Percentiles rank a stretch among this genome's conserved stretches.
phyloP scores from a whole-genome alignment of 2,797 vertebrate genomes.

The Paratrypauchen microcephalus region DNA sequence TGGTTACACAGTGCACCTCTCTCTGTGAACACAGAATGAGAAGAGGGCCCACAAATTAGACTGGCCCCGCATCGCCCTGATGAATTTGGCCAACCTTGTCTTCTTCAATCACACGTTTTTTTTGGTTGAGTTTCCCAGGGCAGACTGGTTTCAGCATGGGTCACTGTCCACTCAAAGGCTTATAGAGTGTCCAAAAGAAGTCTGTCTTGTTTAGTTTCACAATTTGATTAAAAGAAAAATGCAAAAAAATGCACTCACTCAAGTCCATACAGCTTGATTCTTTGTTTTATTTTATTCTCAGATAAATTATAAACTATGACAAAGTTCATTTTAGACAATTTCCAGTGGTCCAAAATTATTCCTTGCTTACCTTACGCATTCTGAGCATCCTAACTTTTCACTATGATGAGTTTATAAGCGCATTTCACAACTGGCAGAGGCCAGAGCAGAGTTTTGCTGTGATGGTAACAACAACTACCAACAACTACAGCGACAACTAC shows the following conservation, averaged over 20 bases:
- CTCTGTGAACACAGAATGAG: slow-evolving; percentile 64
- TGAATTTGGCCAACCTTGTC: slow-evolving; percentile 54
- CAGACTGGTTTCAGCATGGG: slow-evolving; percentile 45
- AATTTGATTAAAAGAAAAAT: background rate
- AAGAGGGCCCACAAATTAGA: slow-evolving; percentile 46
- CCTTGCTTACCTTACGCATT: too few species aligned
- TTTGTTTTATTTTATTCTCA: too few species aligned
- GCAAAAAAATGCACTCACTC: background rate
- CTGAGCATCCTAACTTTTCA: too few species aligned
- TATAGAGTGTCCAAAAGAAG: background rate
- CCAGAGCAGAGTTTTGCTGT: too few species aligned
- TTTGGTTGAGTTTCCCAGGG: slow-evolving; percentile 27
- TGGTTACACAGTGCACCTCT: slow-evolving; percentile 40
- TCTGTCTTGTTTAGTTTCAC: background rate
- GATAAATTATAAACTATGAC: too few species aligned
- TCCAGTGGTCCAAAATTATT: too few species aligned
- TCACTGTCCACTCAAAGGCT: slow-evolving; percentile 20
- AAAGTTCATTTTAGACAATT: too few species aligned
- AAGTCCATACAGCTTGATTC: background rate
- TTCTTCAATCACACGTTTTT: slow-evolving; percentile 25
- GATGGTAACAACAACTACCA: too few species aligned
- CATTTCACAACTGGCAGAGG: too few species aligned
- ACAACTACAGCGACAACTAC: too few species aligned
- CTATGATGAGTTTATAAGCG: too few species aligned
- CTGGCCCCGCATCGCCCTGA: slow-evolving; percentile 43